Percentiles rank a stretch among this genome's conserved stretches.
Conservation (phyloP, 2,113 vertebrate species). For the Gadus macrocephalus region DNA sequence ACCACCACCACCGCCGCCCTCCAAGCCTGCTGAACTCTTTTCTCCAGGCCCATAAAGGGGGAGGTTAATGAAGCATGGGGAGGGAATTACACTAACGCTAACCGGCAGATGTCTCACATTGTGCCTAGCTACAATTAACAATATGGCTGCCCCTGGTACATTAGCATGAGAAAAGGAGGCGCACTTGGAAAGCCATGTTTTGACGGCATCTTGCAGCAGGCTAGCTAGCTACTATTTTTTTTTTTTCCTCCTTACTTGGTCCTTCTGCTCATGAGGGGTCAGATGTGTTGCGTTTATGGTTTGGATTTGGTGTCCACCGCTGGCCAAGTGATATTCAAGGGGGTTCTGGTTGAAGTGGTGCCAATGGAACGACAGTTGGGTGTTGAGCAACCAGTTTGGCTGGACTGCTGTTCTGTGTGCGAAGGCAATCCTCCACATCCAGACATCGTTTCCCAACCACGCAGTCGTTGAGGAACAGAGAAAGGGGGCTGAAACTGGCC, state of each 20-base stretch:
- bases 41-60: conserved; percentile 81
- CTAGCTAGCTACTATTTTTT: conserved; percentile 36
- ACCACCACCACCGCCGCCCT: conserved; percentile 21
- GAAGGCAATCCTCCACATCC: background rate
- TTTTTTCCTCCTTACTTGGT: conserved; percentile 13
- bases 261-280: conserved; percentile 37
- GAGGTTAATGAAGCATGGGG: conserved; percentile 85
- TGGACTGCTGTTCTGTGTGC: conserved; percentile 4
- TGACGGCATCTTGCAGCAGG: conserved; percentile 59
- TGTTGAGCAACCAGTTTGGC: conserved; percentile 19
- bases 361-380: conserved; percentile 28
- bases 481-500: background rate
- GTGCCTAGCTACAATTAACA: conserved; percentile 76
- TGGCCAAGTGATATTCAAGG: conserved; percentile 22
- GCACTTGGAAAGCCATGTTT: conserved; percentile 72
- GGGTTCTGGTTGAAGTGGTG: conserved; percentile 27
- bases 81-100: conserved; percentile 81
- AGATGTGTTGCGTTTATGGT: conserved; percentile 52
- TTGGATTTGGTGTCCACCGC: conserved; percentile 30
- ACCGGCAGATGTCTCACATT: conserved; percentile 80
- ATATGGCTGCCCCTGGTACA: conserved; percentile 73
- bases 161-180: conserved; percentile 75
- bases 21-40: conserved; percentile 69
- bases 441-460: background rate
- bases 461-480: background rate